Evolutionary conservation across 2,797 vertebrate genomes (phyloP), one percentile per base, ranked within the genome.

Genomic region (Perodicticus potto): DNA sequence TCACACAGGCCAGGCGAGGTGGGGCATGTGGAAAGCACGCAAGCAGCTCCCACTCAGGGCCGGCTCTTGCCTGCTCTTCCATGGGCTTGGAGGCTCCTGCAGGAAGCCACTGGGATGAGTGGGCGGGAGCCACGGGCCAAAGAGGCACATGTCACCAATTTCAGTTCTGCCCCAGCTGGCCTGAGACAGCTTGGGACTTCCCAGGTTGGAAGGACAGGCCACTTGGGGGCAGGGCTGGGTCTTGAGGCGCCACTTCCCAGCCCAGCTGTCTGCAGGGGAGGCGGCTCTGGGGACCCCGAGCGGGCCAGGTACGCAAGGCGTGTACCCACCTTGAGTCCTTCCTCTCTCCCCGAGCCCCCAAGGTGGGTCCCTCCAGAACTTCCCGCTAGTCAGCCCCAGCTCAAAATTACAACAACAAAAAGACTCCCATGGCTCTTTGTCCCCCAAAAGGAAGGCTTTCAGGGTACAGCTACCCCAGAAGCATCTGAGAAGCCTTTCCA

Each of bases 61-160:
- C 45, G 23, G 11, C 14, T 1, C 0, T 43, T 0, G 63, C 43
- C 45, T 61, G 43, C 2, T 53, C 25, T 5, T 93, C 55, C 19
- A 3, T 43, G 17, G 40, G 70, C 92, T 73, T 49, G 45, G 92
- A 95, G 74, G 65, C 53, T 95, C 89, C 94, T 93, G 43, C 34
- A 93, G 96, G 95, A 90, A 93, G 88, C 96, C 43, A 65, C 81
- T 69, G 23, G 96, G 72, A 61, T 0, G 2, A 93, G 94, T 89
- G 37, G 86, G 61, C 34, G 25, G n/a, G 89, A 86, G 82, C 91
- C 59, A 3, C 86, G 91, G 81, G 81, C 92, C 95, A 86, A 57
- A 95, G 93, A 96, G 91, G 74, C 96, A 92, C 94, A 95, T 96
- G 95, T 97, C 96, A 97, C 97, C 78, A 96, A 97, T 97, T 97